Percentiles rank a stretch among this genome's conserved stretches.
phyloP scores from a whole-genome alignment of 2,888 invertebrate species.

The Entomobrya multifasciata region DNA sequence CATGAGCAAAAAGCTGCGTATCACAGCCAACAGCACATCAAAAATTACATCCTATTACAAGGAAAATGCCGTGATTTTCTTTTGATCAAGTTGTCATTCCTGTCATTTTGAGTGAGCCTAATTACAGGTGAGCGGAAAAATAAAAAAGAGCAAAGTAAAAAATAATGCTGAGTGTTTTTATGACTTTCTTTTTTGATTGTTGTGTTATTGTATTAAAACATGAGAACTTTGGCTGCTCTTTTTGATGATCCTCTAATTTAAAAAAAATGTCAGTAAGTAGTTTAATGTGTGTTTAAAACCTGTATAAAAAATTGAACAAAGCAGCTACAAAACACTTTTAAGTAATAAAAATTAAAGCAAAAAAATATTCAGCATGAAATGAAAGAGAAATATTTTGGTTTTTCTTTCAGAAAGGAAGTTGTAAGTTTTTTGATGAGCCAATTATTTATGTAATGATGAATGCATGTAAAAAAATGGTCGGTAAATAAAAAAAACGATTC shows the following conservation, averaged over 20 bases:
- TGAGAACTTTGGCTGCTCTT: too few relatives aligned
- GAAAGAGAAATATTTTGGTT: too few relatives aligned
- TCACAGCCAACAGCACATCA: conserved; percentile 3
- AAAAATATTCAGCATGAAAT: too few relatives aligned
- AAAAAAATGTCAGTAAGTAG: too few relatives aligned
- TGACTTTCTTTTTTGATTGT: not conserved
- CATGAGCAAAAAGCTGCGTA: too few relatives aligned
- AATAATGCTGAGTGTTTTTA: not conserved
- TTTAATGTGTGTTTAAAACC: too few relatives aligned
- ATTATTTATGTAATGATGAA: not conserved
- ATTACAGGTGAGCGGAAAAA: conserved; percentile 32
- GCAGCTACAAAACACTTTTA: too few relatives aligned
- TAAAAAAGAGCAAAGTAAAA: too few relatives aligned
- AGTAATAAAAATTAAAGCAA: too few relatives aligned
- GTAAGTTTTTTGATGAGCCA: conserved; percentile 9
- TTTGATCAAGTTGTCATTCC: conserved; percentile 37
- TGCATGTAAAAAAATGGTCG: not conserved
- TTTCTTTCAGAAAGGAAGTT: not conserved
- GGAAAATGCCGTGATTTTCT: not conserved
- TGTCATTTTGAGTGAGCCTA: conserved; percentile 6
- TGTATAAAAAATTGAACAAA: too few relatives aligned
- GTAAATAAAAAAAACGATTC: too few relatives aligned
- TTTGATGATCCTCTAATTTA: too few relatives aligned
- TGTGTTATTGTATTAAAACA: not conserved
- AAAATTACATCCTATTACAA: conserved; percentile 9